Percentiles rank a stretch among this genome's conserved stretches.
Evolutionary conservation across 2,888 invertebrate species (phyloP).

Genomic region (Euzophera pinguis): DNA sequence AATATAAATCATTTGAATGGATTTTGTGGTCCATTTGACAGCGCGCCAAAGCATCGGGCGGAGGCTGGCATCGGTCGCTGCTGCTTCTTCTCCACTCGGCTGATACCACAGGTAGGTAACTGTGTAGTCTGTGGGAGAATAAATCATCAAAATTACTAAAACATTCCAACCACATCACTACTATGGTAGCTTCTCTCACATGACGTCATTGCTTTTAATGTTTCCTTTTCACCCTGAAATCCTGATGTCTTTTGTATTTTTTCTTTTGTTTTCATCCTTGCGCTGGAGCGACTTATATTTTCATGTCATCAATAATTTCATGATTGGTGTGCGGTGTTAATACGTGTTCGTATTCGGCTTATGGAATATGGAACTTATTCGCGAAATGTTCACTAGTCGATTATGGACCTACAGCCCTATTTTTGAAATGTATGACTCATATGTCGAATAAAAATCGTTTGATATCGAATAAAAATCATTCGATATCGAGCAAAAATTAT

Average conservation of each 20-base stretch:
- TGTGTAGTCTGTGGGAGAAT: slow-evolving; percentile 14
- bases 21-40: slow-evolving; percentile 46
- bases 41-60: slow-evolving; percentile 26
- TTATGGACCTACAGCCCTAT: too few relatives aligned
- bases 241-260: slow-evolving; percentile 5
- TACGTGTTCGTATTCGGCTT: too few relatives aligned
- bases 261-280: slow-evolving; percentile 13
- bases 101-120: slow-evolving; percentile 14
- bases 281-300: slow-evolving; percentile 18
- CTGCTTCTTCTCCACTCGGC: background rate
- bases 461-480: too few relatives aligned
- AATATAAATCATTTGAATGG: slow-evolving; percentile 38
- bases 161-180: background rate
- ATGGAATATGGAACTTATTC: too few relatives aligned
- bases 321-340: background rate
- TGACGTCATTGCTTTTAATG: background rate
- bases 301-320: slow-evolving; percentile 11
- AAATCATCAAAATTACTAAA: background rate
- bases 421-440: too few relatives aligned
- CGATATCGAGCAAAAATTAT: too few relatives aligned
- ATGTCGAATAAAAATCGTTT: too few relatives aligned
- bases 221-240: slow-evolving; percentile 4
- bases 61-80: background rate
- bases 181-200: slow-evolving; percentile 17
- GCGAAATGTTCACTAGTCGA: too few relatives aligned